Evolutionary conservation across 1,140 invertebrate species (phyloP), one percentile per base, ranked within the genome.

Genomic region (Piezodorus guildinii): DNA sequence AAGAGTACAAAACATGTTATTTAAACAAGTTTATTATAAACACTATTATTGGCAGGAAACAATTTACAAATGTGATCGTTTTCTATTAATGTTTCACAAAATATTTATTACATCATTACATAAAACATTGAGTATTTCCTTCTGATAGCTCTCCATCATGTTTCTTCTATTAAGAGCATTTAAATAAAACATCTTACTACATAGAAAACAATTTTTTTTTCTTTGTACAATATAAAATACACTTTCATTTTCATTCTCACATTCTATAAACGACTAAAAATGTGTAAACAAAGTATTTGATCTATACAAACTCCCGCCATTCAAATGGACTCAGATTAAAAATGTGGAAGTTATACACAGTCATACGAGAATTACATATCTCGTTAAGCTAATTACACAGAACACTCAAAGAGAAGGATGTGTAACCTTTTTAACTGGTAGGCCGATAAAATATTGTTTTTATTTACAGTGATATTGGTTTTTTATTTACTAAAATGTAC

Each of bases 1-100:
- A n/a, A n/a, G n/a, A n/a, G n/a, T n/a, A n/a, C 4, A 49, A 49
- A 49, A 17, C 1, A 17, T 49, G 19, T 56, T 56, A 56, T 56
- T 56, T 56, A 56, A 56, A 56, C 52, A 56, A 56, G 19, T 56
- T 56, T 56, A 56, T 56, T 56, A 56, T 56, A 56, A 56, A 56
- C 52, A 56, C 52, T 56, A 56, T 56, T 56, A 56, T 23, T 56
- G 52, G 52, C 52, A 56, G 52, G 52, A 56, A 56, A 56, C 52
- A 56, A 56, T 25, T 56, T 56, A 56, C 52, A 56, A 56, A 21
- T 56, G 17, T 56, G n/a, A 21, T 19, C 46, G 10, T 49, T 49
- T 49, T 49, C 46, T 49, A 49, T 17, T 17, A 49, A 19, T 49
- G 46, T 6, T 56, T 56, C 17, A 56, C 23, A 25, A 56, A 23